These are phyloP conservation scores for Avahi laniger DNA, from an alignment of 2,797 vertebrate genomes.

Conservation along the genomic window DNA sequence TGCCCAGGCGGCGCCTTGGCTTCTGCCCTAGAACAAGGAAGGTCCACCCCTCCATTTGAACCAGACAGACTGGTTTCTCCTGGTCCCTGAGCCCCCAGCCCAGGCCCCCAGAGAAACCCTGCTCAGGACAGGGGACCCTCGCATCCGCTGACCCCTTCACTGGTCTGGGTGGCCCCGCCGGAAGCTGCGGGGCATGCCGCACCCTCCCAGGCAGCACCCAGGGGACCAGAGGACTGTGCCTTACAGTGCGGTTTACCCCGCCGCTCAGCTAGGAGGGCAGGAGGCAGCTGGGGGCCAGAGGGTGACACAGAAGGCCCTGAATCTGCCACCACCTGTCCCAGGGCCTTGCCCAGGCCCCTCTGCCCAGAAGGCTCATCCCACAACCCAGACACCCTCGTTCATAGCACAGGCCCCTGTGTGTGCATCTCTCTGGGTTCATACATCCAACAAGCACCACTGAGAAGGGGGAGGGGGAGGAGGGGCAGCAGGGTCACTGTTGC, in stretches of 20 bases:
- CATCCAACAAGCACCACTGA: accelerated
- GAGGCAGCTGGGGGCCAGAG: neutral
- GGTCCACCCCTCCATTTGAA: conserved; percentile 13
- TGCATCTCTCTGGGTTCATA: neutral
- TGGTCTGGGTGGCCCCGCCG: neutral
- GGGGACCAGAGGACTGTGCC: neutral
- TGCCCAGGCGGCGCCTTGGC: neutral
- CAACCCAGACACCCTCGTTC: no score
- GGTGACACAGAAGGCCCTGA: neutral
- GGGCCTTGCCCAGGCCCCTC: neutral
- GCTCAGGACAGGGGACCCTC: neutral
- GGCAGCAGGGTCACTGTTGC: no score
- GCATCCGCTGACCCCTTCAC: neutral
- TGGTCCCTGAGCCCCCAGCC: neutral
- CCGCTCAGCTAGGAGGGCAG: neutral
- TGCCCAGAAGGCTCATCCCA: neutral
- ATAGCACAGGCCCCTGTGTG: accelerated
- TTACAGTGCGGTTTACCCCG: accelerated
- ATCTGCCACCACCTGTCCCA: neutral
- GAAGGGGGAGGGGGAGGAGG: accelerated
- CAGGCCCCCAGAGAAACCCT: neutral
- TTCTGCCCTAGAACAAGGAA: conserved; percentile 55
- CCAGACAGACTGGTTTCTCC: conserved; percentile 55
- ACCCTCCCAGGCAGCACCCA: neutral
- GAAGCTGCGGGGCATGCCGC: neutral